These are phyloP conservation scores for Cyphomyrus discorhynchus DNA, from an alignment of 2,113 vertebrate genomes.

Conservation along the genomic window DNA sequence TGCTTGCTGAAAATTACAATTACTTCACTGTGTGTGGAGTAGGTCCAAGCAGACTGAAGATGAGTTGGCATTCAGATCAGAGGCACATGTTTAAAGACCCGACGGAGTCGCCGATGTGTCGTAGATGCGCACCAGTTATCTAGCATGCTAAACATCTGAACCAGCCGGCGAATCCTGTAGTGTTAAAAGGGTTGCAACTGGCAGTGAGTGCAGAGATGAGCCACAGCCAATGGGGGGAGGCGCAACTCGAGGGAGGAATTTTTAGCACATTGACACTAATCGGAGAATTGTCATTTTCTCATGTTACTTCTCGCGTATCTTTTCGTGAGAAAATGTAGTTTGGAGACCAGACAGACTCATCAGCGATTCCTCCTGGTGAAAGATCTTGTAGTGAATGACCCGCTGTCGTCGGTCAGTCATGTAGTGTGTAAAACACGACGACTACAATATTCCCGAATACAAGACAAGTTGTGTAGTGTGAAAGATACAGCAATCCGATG, in stretches of 20 bases:
- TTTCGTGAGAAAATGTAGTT: not conserved
- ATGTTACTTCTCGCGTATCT: not conserved
- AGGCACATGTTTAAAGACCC: too few species aligned
- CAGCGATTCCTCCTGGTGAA: not conserved
- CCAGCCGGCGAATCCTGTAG: too few species aligned
- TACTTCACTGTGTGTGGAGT: not conserved
- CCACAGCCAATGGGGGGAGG: not conserved
- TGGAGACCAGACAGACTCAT: not conserved
- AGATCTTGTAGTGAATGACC: not conserved
- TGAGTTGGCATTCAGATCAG: not conserved
- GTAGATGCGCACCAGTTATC: too few species aligned
- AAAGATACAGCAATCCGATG: not conserved
- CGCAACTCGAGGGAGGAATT: not conserved
- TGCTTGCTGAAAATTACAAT: not conserved
- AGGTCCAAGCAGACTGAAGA: not conserved
- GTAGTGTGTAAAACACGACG: not conserved
- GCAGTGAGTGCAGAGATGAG: not conserved
- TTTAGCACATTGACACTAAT: not conserved
- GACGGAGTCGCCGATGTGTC: too few species aligned
- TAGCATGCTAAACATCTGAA: too few species aligned
- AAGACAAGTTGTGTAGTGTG: not conserved
- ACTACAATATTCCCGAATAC: not conserved
- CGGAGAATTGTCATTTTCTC: not conserved
- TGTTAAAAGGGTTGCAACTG: too few species aligned
- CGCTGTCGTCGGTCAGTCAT: not conserved